Percentiles rank a stretch among this genome's conserved stretches.
Evolutionary conservation across 2,888 invertebrate genomes (phyloP).

Genomic region (Epinotia demarniana): DNA sequence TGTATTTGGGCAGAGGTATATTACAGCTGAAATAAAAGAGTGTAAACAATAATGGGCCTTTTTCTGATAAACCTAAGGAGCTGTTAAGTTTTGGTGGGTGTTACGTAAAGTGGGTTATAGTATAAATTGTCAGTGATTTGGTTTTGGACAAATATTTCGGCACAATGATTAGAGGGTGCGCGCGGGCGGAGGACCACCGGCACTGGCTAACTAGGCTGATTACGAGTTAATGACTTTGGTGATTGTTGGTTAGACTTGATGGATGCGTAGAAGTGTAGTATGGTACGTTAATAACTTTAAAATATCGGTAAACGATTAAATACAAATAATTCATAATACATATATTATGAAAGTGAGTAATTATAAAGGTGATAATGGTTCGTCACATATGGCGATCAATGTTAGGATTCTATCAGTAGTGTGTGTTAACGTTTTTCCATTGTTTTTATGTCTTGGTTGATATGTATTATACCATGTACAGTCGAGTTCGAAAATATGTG

Average conservation of each 20-base stretch:
- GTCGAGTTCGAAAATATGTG: no score
- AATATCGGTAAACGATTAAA: no score
- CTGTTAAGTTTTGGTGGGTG: not conserved
- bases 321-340: no score
- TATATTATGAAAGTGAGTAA: no score
- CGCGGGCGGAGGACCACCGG: conserved; percentile 67
- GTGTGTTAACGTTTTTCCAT: no score
- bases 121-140: conserved; percentile 51
- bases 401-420: no score
- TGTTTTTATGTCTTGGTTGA: no score
- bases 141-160: conserved; percentile 62
- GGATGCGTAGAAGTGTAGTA: not conserved
- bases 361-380: no score
- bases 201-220: conserved; percentile 46
- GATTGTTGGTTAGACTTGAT: conserved; percentile 13
- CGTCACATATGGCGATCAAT: no score
- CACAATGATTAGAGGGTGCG: conserved; percentile 66
- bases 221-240: conserved; percentile 12
- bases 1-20: conserved; percentile 43
- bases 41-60: not conserved
- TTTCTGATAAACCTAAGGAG: not conserved
- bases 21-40: not conserved
- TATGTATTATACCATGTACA: no score
- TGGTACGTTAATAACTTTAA: not conserved
- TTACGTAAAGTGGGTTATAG: conserved; percentile 23